These are phyloP conservation scores for Nothoprocta pentlandii DNA, from an alignment of 2,113 vertebrate species.

Conservation along the genomic window DNA sequence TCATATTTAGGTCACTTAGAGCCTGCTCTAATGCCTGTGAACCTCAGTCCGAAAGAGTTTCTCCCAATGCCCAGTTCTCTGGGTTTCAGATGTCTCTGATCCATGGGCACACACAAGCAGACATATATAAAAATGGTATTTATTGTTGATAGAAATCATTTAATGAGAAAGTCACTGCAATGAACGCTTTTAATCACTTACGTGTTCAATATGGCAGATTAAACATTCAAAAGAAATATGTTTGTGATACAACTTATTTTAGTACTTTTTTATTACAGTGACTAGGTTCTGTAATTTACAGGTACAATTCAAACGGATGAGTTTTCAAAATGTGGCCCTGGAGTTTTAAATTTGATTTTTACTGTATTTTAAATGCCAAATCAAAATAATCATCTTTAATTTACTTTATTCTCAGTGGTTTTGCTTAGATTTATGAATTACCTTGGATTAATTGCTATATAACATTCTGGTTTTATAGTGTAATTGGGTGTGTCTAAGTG, in stretches of 20 bases:
- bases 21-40: background rate
- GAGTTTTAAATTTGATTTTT: conserved; percentile 34
- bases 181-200: background rate
- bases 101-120: background rate
- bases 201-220: background rate
- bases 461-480: conserved; percentile 70
- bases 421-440: conserved; percentile 71
- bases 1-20: background rate
- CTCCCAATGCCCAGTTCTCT: background rate
- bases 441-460: conserved; percentile 58
- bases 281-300: background rate
- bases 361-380: conserved; percentile 46
- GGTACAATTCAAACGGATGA: background rate
- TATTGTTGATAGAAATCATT: background rate
- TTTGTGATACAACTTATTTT: conserved; percentile 29
- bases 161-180: background rate
- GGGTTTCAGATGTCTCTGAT: background rate
- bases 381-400: conserved; percentile 46
- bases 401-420: conserved; percentile 62
- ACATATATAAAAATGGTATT: background rate
- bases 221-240: background rate
- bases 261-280: background rate
- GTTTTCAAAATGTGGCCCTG: background rate
- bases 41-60: background rate
- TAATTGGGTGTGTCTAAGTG: conserved; percentile 72